phyloP scores from a whole-genome alignment of 2,797 vertebrate genomes.

The Ceryle rudis region DNA sequence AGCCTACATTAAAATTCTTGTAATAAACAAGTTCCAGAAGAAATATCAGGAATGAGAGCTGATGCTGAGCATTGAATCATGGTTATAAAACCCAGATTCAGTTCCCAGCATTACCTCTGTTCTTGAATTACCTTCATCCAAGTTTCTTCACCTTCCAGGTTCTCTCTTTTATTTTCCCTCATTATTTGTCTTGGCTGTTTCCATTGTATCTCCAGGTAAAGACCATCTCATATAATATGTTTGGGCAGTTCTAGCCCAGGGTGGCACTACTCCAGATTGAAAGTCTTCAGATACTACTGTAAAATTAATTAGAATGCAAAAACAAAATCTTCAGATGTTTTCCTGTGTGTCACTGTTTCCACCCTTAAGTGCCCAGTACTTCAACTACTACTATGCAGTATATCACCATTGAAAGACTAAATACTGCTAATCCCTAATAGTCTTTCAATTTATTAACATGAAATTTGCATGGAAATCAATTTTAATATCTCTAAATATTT shows the following conservation, averaged over 20 bases:
- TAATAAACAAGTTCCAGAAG: neutral
- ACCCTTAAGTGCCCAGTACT: neutral
- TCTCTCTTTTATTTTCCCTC: too few species aligned
- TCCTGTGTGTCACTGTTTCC: neutral
- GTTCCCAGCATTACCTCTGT: neutral
- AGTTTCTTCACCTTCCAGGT: neutral
- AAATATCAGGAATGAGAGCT: neutral
- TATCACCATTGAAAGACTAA: neutral
- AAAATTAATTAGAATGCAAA: neutral
- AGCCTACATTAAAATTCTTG: neutral
- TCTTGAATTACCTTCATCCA: neutral
- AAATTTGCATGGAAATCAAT: neutral
- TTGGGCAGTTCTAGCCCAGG: neutral
- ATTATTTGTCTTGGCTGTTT: neutral
- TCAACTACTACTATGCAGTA: neutral
- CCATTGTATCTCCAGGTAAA: neutral
- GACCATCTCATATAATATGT: neutral
- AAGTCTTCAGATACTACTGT: neutral
- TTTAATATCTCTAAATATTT: neutral
- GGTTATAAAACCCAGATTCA: neutral
- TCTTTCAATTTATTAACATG: neutral
- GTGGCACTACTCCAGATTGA: neutral
- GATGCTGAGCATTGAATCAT: neutral
- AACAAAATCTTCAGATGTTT: neutral
- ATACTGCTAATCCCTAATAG: neutral